Conservation (phyloP, 2,113 vertebrate genomes). For the Mormoops blainvillei region DNA sequence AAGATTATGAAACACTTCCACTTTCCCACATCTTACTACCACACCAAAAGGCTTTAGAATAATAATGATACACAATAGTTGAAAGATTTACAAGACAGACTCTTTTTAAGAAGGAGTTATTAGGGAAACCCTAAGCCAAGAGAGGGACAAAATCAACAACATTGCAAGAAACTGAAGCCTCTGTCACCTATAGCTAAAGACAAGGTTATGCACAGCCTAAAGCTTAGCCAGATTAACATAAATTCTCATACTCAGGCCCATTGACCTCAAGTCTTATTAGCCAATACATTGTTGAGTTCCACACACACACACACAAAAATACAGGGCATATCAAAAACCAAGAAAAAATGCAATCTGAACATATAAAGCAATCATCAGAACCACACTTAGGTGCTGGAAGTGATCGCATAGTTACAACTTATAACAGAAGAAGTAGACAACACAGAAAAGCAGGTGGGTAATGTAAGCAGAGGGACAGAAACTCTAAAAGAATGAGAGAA, state of each 20-base stretch:
- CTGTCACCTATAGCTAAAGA: neutral
- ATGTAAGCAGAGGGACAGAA: neutral
- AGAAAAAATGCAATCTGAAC: neutral
- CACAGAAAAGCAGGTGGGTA: neutral
- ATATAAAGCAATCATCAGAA: neutral
- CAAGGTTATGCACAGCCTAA: neutral
- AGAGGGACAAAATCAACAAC: neutral
- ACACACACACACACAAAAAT: too few species aligned
- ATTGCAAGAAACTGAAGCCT: neutral
- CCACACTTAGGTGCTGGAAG: neutral
- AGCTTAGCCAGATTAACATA: neutral
- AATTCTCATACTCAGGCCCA: neutral
- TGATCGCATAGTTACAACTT: too few species aligned
- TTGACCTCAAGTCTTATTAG: neutral
- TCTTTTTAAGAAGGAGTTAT: too few species aligned
- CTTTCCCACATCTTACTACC: neutral
- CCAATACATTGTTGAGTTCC: neutral
- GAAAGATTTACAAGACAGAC: neutral
- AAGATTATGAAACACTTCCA: neutral
- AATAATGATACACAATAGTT: neutral
- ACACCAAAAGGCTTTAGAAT: neutral
- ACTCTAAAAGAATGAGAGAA: neutral
- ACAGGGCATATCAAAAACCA: neutral
- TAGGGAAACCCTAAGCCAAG: neutral
- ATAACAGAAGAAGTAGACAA: neutral